phyloP scores from a whole-genome alignment of 2,888 invertebrate genomes.

The Drosophila robusta region DNA sequence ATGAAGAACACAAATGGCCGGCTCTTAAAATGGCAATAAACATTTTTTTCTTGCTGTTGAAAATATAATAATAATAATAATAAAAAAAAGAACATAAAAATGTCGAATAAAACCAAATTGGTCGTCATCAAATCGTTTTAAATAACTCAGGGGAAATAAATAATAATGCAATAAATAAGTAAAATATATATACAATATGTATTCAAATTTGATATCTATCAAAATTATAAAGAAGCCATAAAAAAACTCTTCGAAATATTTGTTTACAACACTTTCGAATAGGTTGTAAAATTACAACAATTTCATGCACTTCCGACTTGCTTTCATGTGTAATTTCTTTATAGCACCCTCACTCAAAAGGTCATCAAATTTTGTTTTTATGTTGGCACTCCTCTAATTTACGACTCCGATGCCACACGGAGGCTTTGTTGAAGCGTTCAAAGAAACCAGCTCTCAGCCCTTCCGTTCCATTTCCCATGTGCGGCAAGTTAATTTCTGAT shows the following conservation, averaged over 20 bases:
- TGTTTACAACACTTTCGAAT: neutral
- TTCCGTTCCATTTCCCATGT: slow-evolving; percentile 14
- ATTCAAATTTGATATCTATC: no score
- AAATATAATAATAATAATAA: slow-evolving; percentile 47
- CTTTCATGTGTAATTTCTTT: neutral
- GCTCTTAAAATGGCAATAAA: slow-evolving; percentile 50
- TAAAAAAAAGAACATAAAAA: slow-evolving; percentile 14
- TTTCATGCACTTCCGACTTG: slow-evolving; percentile 34
- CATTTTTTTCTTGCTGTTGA: slow-evolving; percentile 32
- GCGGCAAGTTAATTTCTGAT: slow-evolving; percentile 22
- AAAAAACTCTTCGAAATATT: neutral
- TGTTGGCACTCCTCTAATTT: slow-evolving; percentile 41
- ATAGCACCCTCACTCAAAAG: slow-evolving; percentile 13
- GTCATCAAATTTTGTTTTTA: slow-evolving; percentile 43
- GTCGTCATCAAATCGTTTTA: slow-evolving; percentile 20
- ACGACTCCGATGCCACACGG: slow-evolving; percentile 25
- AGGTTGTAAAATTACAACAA: slow-evolving; percentile 16
- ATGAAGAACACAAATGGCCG: slow-evolving; percentile 34
- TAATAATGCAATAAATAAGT: slow-evolving; percentile 10
- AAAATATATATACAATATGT: neutral
- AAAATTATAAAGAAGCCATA: slow-evolving; percentile 9
- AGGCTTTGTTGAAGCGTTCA: slow-evolving; percentile 21
- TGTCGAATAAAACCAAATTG: slow-evolving; percentile 43
- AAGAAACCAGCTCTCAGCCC: neutral
- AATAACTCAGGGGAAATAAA: slow-evolving; percentile 3